Evolutionary conservation across 2,113 vertebrate species (phyloP).

Genomic region (Crotalus viridis): DNA sequence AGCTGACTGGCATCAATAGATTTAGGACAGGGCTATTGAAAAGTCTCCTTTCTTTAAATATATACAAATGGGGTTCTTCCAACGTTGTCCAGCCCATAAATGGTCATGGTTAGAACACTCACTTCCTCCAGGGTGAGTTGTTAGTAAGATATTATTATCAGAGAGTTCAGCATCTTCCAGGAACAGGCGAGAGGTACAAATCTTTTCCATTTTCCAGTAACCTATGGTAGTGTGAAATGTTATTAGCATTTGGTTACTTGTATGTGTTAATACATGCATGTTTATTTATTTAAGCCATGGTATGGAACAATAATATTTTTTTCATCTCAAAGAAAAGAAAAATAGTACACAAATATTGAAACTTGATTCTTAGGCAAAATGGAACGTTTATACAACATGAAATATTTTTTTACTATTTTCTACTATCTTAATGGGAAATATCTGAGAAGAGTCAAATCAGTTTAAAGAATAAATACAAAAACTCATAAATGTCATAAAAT

Average conservation of each 20-base stretch:
- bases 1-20: not conserved
- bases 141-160: slow-evolving; percentile 98
- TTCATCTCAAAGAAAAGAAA: slow-evolving; percentile 39
- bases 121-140: slow-evolving; percentile 93
- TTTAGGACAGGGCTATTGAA: not conserved
- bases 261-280: slow-evolving; percentile 73
- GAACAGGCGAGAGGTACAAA: slow-evolving; percentile 85
- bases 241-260: slow-evolving; percentile 66
- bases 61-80: slow-evolving; percentile 21
- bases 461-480: slow-evolving; percentile 39
- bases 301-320: slow-evolving; percentile 31
- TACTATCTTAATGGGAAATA: slow-evolving; percentile 10
- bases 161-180: slow-evolving; percentile 86
- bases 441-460: slow-evolving; percentile 21
- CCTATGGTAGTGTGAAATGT: slow-evolving; percentile 85
- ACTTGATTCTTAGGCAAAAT: slow-evolving; percentile 29
- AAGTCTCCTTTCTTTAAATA: slow-evolving; percentile 20
- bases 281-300: slow-evolving; percentile 53
- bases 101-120: slow-evolving; percentile 81
- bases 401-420: not conserved
- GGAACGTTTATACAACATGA: not conserved
- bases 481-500: slow-evolving; percentile 8
- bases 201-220: slow-evolving; percentile 99
- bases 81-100: slow-evolving; percentile 47
- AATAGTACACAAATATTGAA: slow-evolving; percentile 32